A percentile compares a stretch with the other conserved stretches of the same genome.
These are phyloP conservation scores for Melozone crissalis DNA, from an alignment of 2,113 vertebrate genomes.

Conservation along the genomic window DNA sequence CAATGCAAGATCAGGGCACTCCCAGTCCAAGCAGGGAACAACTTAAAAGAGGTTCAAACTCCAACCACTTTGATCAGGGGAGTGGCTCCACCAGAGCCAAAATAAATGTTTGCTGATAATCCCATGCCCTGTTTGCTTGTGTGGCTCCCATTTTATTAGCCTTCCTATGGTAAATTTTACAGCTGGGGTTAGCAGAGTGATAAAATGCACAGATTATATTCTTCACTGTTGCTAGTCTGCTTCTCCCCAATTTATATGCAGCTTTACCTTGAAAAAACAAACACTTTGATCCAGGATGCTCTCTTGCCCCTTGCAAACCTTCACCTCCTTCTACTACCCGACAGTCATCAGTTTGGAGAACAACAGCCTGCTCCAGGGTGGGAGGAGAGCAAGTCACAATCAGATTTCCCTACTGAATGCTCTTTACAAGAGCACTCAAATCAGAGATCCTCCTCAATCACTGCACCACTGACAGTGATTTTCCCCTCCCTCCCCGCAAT, in stretches of 20 bases:
- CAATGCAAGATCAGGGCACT: background rate
- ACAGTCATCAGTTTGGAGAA: background rate
- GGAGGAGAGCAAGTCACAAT: background rate
- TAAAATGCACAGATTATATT: constrained; percentile 29
- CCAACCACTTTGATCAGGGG: constrained; percentile 16
- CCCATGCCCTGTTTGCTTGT: background rate
- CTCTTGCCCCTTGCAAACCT: background rate
- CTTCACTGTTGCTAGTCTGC: background rate
- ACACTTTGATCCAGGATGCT: background rate
- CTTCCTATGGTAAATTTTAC: constrained; percentile 47
- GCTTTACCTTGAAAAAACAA: background rate
- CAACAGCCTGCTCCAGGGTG: background rate
- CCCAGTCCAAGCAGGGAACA: background rate
- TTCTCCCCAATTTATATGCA: background rate
- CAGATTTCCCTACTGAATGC: background rate
- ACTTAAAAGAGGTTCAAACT: constrained; percentile 46
- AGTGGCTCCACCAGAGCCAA: constrained; percentile 36
- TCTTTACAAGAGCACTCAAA: background rate
- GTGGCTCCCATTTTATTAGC: constrained; percentile 40
- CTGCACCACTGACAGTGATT: background rate
- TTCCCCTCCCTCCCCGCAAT: background rate
- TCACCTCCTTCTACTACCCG: background rate
- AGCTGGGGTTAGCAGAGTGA: constrained; percentile 23
- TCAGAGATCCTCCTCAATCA: background rate
- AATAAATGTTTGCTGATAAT: constrained; percentile 61